Evolutionary conservation across 2,113 vertebrate species (phyloP).

Genomic region (Cyprinodon brontotheroides): DNA sequence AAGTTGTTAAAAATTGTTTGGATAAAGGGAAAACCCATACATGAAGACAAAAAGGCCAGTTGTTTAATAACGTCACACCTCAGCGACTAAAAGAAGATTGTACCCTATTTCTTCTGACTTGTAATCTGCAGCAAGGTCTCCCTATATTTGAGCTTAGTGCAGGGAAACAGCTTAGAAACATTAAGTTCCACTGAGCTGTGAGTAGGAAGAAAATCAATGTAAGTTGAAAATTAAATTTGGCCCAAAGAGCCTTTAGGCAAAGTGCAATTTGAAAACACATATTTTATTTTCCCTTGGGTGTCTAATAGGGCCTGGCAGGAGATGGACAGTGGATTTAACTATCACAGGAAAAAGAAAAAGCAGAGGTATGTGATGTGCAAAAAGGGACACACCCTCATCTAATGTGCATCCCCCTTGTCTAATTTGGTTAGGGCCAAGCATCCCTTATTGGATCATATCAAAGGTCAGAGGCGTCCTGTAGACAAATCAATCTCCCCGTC

Average conservation of each 20-base stretch:
- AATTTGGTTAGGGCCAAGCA: conserved; percentile 85
- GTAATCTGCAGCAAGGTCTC: conserved; percentile 20
- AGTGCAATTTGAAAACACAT: conserved; percentile 93
- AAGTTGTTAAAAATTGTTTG: conserved; percentile 21
- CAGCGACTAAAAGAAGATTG: conserved; percentile 30
- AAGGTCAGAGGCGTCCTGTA: conserved; percentile 87
- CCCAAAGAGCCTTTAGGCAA: conserved; percentile 94
- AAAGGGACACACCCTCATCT: conserved; percentile 71
- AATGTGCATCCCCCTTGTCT: conserved; percentile 85
- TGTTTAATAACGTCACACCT: conserved; percentile 30
- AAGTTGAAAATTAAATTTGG: conserved; percentile 96
- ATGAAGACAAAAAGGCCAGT: conserved; percentile 24
- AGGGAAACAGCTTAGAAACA: conserved; percentile 76
- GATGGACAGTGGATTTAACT: conserved; percentile 65
- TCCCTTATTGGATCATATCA: conserved; percentile 88
- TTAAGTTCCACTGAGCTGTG: conserved; percentile 86
- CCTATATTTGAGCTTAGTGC: conserved; percentile 33
- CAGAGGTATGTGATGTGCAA: conserved; percentile 29
- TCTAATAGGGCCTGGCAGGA: conserved; percentile 69
- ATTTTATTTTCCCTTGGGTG: conserved; percentile 88
- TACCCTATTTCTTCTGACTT: conserved; percentile 25
- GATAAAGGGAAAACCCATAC: not conserved
- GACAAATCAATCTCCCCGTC: conserved; percentile 80
- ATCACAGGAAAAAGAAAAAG: conserved; percentile 48
- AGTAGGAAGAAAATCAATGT: conserved; percentile 91